Evolutionary conservation across 2,113 vertebrate genomes (phyloP).

Genomic region (Mastomys coucha): DNA sequence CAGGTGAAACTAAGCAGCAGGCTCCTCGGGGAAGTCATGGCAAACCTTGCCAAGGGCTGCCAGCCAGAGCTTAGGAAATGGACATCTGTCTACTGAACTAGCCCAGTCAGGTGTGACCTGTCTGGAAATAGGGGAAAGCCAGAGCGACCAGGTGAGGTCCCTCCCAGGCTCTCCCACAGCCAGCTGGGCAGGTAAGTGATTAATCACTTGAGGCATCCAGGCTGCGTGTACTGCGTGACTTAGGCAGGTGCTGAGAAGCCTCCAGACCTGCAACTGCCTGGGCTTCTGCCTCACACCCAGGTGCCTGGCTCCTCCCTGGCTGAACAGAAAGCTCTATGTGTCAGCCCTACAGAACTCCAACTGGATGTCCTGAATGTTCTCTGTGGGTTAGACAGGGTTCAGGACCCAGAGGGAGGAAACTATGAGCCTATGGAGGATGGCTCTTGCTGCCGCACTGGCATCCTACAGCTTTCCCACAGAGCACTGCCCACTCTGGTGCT

Average conservation of each 20-base stretch:
- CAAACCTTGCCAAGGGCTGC: background rate
- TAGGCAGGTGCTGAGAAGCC: slow-evolving; percentile 3
- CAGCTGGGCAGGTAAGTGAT: slow-evolving; percentile 33
- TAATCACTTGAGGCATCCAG: slow-evolving; percentile 4
- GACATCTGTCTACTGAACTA: background rate
- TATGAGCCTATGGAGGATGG: background rate
- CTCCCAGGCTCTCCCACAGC: slow-evolving; percentile 51
- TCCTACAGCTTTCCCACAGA: background rate
- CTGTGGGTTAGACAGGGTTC: background rate
- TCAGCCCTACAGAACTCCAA: background rate
- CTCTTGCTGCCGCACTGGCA: background rate
- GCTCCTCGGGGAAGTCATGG: background rate
- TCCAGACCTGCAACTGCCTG: background rate
- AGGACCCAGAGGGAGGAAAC: background rate
- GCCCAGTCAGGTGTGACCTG: background rate
- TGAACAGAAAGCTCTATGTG: background rate
- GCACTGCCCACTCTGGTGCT: background rate
- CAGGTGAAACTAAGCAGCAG: background rate
- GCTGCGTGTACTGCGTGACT: slow-evolving; percentile 67
- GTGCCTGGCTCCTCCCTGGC: background rate
- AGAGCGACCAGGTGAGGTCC: background rate
- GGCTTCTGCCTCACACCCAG: background rate
- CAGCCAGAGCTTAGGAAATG: slow-evolving; percentile 26
- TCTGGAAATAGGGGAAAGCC: slow-evolving; percentile 48
- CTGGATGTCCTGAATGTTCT: background rate